phyloP scores from a whole-genome alignment of 2,888 invertebrate species.

The Acanthosepion esculentum region DNA sequence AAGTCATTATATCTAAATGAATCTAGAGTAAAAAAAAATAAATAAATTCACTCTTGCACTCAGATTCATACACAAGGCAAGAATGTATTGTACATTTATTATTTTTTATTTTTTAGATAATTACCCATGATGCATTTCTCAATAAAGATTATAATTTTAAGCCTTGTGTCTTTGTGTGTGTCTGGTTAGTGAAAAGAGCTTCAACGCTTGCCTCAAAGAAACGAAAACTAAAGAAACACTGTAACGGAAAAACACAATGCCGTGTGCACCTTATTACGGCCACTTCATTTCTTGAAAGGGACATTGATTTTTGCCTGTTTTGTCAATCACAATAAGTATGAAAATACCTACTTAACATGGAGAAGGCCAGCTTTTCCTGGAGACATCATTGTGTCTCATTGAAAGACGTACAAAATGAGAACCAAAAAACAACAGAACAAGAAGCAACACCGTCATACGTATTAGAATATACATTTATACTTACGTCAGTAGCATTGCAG shows the following conservation, averaged over 20 bases:
- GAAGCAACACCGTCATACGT: neutral
- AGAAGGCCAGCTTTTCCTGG: slow-evolving; percentile 37
- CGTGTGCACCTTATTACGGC: slow-evolving; percentile 43
- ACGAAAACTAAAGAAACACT: neutral
- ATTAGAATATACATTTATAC: neutral
- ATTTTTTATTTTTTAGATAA: slow-evolving; percentile 35
- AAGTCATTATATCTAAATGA: slow-evolving; percentile 20
- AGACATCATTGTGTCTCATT: slow-evolving; percentile 44
- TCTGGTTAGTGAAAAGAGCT: neutral
- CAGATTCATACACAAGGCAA: neutral
- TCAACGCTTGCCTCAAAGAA: slow-evolving; percentile 38
- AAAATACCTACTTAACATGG: slow-evolving; percentile 42
- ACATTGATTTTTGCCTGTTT: slow-evolving; percentile 46
- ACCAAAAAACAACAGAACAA: neutral
- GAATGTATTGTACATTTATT: neutral
- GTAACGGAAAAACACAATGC: neutral
- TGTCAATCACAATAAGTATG: slow-evolving; percentile 36
- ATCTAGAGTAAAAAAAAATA: neutral
- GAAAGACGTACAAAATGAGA: neutral
- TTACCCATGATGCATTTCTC: slow-evolving; percentile 44
- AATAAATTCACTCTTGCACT: neutral
- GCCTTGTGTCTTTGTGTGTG: slow-evolving; percentile 41
- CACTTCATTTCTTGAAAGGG: slow-evolving; percentile 47
- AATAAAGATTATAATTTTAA: slow-evolving; percentile 48
- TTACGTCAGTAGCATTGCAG: neutral